phyloP scores from a whole-genome alignment of 2,113 vertebrate genomes.

The Gymnocephalus cernua region DNA sequence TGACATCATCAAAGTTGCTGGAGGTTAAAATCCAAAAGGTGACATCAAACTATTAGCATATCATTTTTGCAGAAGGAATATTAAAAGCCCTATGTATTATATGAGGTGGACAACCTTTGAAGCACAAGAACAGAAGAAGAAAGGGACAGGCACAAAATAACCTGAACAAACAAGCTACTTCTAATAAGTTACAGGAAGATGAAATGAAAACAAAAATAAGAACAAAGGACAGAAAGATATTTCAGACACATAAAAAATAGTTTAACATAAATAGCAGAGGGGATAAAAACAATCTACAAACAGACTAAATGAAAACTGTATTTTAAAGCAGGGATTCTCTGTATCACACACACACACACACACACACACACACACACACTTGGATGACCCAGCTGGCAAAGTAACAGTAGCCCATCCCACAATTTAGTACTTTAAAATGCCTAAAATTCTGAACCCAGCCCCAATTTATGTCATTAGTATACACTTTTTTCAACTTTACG shows the following conservation, averaged over 20 bases:
- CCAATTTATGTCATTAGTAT: conserved; percentile 68
- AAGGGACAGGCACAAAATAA: not conserved
- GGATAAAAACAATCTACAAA: conserved; percentile 32
- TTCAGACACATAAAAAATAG: conserved; percentile 32
- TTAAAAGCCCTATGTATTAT: conserved; percentile 42
- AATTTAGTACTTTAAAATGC: conserved; percentile 68
- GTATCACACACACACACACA: not conserved
- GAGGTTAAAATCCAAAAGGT: conserved; percentile 54
- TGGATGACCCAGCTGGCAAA: conserved; percentile 78
- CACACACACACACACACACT: conserved; percentile 12
- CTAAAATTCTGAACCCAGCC: conserved; percentile 53
- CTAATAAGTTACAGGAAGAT: conserved; percentile 51
- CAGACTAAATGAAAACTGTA: conserved; percentile 22
- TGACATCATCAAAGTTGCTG: conserved; percentile 71
- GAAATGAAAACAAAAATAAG: conserved; percentile 16
- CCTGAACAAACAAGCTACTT: not conserved
- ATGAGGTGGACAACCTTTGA: conserved; percentile 20
- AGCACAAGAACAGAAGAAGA: not conserved
- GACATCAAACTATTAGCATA: conserved; percentile 48
- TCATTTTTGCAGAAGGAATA: conserved; percentile 49
- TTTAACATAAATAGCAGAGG: conserved; percentile 58
- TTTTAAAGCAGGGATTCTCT: conserved; percentile 59
- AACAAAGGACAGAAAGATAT: not conserved
- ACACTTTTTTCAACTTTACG: conserved; percentile 77
- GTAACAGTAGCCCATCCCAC: conserved; percentile 62